phyloP scores from a whole-genome alignment of 1,140 invertebrate genomes.

The Drosophila yakuba region DNA sequence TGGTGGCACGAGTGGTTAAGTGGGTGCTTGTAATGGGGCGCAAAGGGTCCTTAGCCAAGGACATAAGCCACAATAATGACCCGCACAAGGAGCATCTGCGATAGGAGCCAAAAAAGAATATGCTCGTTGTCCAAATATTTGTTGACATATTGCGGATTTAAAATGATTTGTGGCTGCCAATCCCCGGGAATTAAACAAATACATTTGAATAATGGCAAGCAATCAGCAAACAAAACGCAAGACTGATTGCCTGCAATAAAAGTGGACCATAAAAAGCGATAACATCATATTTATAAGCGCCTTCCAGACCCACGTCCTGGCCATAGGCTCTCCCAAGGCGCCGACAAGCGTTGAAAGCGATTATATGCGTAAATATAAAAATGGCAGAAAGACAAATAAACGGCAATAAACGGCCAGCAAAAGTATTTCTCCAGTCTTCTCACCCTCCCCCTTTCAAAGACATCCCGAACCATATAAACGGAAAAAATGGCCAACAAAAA shows the following conservation, averaged over 20 bases:
- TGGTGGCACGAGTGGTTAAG: background rate
- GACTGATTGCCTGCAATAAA: slow-evolving; percentile 82
- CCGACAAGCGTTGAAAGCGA: slow-evolving; percentile 75
- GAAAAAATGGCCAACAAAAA: slow-evolving; percentile 62
- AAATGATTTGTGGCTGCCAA: slow-evolving; percentile 77
- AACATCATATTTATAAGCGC: slow-evolving; percentile 81
- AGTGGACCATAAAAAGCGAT: slow-evolving; percentile 83
- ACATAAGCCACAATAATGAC: slow-evolving; percentile 68
- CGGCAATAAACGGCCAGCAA: slow-evolving; percentile 72
- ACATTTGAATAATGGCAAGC: slow-evolving; percentile 80
- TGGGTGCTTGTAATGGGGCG: slow-evolving; percentile 22
- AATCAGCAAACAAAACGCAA: slow-evolving; percentile 82
- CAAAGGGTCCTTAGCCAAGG: slow-evolving; percentile 33
- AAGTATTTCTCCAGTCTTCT: slow-evolving; percentile 37
- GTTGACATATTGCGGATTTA: slow-evolving; percentile 83
- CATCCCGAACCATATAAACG: slow-evolving; percentile 27
- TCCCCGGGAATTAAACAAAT: slow-evolving; percentile 78
- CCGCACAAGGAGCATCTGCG: slow-evolving; percentile 37
- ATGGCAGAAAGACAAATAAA: slow-evolving; percentile 83
- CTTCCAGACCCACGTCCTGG: slow-evolving; percentile 46
- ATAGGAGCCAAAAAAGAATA: slow-evolving; percentile 3
- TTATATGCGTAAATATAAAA: slow-evolving; percentile 84
- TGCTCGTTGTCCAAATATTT: slow-evolving; percentile 60
- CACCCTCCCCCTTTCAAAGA: background rate
- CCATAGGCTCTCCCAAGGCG: slow-evolving; percentile 52